Evolutionary conservation across 2,888 invertebrate genomes (phyloP).

Genomic region (Lottia scabra): DNA sequence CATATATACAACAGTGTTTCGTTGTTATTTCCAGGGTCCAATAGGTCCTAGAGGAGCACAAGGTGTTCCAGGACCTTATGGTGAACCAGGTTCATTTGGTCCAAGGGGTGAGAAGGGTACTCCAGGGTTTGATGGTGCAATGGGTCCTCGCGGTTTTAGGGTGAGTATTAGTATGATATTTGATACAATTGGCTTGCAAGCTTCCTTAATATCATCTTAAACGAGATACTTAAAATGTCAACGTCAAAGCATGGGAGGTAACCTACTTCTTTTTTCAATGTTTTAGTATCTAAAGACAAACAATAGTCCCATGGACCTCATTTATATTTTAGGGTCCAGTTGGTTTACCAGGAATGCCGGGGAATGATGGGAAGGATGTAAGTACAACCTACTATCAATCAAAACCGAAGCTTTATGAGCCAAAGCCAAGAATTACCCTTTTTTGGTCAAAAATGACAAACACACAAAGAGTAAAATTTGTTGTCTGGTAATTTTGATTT

Average conservation of each 20-base stretch:
- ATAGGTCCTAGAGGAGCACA: conserved; percentile 28
- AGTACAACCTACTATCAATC: neutral
- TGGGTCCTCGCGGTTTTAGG: conserved; percentile 33
- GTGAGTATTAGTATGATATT: neutral
- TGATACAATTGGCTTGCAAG: no score
- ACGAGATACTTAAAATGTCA: no score
- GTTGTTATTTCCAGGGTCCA: conserved; percentile 11
- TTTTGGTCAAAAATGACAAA: no score
- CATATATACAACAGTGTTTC: neutral
- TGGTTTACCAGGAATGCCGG: conserved; percentile 16
- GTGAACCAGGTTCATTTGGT: conserved; percentile 40
- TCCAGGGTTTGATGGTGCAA: conserved; percentile 37
- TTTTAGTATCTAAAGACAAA: no score
- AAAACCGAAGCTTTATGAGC: no score
- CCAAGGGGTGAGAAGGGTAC: conserved; percentile 27
- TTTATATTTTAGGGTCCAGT: conserved; percentile 16
- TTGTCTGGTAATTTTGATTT: no score
- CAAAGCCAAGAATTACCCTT: no score
- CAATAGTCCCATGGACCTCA: no score
- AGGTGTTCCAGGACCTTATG: conserved; percentile 71
- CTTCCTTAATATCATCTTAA: no score
- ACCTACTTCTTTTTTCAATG: no score
- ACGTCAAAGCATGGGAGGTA: no score
- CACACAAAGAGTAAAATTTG: no score
- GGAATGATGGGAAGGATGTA: conserved; percentile 20